These are phyloP conservation scores for Rhyacophila brunnea DNA, from an alignment of 1,140 invertebrate genomes.

Conservation along the genomic window DNA sequence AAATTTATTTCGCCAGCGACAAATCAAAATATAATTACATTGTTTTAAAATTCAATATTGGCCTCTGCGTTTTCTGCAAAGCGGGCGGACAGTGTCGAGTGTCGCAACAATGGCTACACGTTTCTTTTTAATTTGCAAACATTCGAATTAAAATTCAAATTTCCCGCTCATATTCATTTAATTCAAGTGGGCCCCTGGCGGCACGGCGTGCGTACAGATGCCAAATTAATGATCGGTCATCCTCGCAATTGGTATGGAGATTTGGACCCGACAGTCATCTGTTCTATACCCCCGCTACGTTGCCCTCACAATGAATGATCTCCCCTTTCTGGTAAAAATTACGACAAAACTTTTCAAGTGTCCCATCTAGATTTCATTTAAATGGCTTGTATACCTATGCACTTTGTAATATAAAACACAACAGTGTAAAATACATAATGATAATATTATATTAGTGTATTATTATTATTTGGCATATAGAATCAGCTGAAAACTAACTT, in stretches of 20 bases:
- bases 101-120: not conserved
- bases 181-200: slow-evolving; percentile 1
- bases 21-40: no score
- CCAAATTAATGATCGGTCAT: slow-evolving; percentile 4
- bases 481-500: no score
- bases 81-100: no score
- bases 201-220: not conserved
- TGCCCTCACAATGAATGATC: not conserved
- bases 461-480: no score
- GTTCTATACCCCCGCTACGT: not conserved
- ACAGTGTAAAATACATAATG: no score
- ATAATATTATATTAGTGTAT: no score
- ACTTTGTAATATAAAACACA: no score
- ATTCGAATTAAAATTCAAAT: slow-evolving; percentile 3
- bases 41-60: no score
- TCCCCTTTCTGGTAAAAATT: slow-evolving; percentile 13
- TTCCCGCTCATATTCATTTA: slow-evolving; percentile 3
- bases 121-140: slow-evolving; percentile 4
- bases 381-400: not conserved
- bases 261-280: no score
- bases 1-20: no score
- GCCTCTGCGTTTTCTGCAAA: no score
- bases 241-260: not conserved
- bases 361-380: slow-evolving; percentile 13
- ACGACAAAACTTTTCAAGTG: slow-evolving; percentile 13